A percentile compares a stretch with the other conserved stretches of the same genome.
These are phyloP conservation scores for Globicephala melas DNA, from an alignment of 2,113 vertebrate genomes.

Conservation along the genomic window DNA sequence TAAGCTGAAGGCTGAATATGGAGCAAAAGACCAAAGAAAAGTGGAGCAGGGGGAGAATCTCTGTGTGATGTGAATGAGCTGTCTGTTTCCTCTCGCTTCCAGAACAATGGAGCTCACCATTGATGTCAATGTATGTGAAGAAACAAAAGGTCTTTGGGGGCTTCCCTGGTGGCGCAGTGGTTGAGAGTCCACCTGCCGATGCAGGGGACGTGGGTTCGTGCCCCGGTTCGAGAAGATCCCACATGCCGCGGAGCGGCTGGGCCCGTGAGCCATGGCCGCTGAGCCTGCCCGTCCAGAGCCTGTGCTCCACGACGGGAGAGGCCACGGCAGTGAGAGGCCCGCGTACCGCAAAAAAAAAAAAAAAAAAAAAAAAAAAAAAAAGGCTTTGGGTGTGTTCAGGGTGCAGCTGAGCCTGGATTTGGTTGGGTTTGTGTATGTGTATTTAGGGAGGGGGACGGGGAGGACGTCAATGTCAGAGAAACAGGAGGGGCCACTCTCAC, in stretches of 20 bases:
- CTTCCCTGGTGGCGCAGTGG: too few species aligned
- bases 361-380: too few species aligned
- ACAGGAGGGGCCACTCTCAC: not conserved
- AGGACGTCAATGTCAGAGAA: not conserved
- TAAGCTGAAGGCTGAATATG: not conserved
- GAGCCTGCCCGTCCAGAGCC: too few species aligned
- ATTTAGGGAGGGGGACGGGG: not conserved
- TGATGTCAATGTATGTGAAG: slow-evolving; percentile 48
- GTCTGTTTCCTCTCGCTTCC: slow-evolving; percentile 33
- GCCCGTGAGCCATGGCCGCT: too few species aligned
- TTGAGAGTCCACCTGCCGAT: too few species aligned
- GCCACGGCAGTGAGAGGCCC: too few species aligned
- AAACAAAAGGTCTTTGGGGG: slow-evolving; percentile 20
- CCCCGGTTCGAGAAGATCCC: too few species aligned
- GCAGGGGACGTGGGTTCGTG: too few species aligned
- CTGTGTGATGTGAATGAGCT: not conserved
- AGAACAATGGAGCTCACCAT: slow-evolving; percentile 42
- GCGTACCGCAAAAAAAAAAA: too few species aligned
- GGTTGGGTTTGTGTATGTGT: not conserved
- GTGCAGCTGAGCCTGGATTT: slow-evolving; percentile 42
- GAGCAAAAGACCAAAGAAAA: not conserved
- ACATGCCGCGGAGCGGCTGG: too few species aligned
- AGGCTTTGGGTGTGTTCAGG: slow-evolving; percentile 21
- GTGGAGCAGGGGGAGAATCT: not conserved
- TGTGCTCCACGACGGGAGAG: too few species aligned